These are phyloP conservation scores for Ryuthela nishihirai DNA, from an alignment of 2,888 invertebrate species.

Conservation along the genomic window DNA sequence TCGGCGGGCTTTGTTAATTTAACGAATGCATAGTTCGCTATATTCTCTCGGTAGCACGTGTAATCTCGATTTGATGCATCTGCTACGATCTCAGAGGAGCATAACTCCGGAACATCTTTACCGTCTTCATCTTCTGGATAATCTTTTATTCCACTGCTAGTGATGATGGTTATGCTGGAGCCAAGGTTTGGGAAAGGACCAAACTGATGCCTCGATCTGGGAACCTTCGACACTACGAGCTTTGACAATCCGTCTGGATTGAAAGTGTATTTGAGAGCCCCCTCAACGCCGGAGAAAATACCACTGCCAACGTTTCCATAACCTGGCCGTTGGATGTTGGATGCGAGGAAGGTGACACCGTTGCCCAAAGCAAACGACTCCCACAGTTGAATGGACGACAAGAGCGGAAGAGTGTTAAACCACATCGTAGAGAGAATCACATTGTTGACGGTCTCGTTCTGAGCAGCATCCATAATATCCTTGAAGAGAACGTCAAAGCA, in stretches of 20 bases:
- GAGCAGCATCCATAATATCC: constrained; percentile 61
- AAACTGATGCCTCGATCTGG: not conserved
- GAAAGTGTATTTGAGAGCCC: constrained; percentile 44
- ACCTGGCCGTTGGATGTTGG: constrained; percentile 64
- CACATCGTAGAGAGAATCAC: constrained; percentile 70
- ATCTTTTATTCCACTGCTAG: not conserved
- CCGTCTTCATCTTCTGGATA: constrained; percentile 6
- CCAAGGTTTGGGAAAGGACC: not conserved
- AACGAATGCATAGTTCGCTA: constrained; percentile 10
- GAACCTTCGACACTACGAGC: constrained; percentile 18
- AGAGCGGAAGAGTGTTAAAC: constrained; percentile 75
- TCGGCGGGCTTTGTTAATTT: constrained; percentile 1
- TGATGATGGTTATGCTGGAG: not conserved
- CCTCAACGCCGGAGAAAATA: constrained; percentile 62
- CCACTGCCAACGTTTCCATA: constrained; percentile 68
- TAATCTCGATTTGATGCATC: constrained; percentile 3
- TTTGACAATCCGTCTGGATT: constrained; percentile 25
- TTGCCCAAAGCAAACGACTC: constrained; percentile 65
- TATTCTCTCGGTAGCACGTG: constrained; percentile 7
- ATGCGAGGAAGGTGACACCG: constrained; percentile 65
- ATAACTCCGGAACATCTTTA: constrained; percentile 10
- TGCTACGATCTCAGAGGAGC: constrained; percentile 1
- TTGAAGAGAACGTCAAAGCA: constrained; percentile 80
- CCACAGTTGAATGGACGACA: constrained; percentile 60
- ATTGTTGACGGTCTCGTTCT: constrained; percentile 58